phyloP scores from a whole-genome alignment of 2,113 vertebrate species.

The Silurus meridionalis region DNA sequence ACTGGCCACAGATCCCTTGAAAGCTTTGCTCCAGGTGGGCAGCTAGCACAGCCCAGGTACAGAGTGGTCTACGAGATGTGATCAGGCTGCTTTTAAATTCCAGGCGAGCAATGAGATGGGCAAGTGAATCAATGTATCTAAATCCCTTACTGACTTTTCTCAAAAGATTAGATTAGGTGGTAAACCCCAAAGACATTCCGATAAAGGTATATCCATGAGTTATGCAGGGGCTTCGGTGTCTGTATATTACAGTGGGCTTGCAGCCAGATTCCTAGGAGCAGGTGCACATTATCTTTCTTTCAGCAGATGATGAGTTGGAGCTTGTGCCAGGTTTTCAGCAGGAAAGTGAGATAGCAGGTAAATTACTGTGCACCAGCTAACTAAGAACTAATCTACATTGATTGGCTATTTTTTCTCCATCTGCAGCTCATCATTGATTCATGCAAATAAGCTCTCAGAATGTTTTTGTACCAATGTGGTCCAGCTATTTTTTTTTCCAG shows the following conservation, averaged over 20 bases:
- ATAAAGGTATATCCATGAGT: background rate
- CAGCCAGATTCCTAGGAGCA: conserved; percentile 1
- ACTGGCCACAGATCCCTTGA: background rate
- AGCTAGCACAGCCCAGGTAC: background rate
- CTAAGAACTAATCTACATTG: background rate
- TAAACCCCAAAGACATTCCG: background rate
- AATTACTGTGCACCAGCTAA: background rate
- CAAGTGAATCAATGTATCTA: conserved; percentile 19
- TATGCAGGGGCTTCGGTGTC: background rate
- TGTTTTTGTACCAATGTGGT: background rate
- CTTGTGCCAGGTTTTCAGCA: background rate
- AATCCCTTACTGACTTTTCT: too few species aligned
- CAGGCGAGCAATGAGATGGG: background rate
- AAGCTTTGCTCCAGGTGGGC: conserved; percentile 3
- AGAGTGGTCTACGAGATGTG: background rate
- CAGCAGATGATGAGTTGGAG: conserved; percentile 7
- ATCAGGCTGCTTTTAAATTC: conserved; percentile 8
- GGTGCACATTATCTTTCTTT: conserved; percentile 7
- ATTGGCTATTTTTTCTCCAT: background rate
- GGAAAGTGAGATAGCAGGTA: background rate
- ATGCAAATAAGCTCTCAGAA: background rate
- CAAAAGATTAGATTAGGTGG: background rate
- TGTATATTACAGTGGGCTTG: background rate
- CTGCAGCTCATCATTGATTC: conserved; percentile 19
- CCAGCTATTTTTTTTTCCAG: background rate